Base-by-base conservation (phyloP, 2,797 vertebrate genomes). In the Phalanger gymnotis region DNA sequence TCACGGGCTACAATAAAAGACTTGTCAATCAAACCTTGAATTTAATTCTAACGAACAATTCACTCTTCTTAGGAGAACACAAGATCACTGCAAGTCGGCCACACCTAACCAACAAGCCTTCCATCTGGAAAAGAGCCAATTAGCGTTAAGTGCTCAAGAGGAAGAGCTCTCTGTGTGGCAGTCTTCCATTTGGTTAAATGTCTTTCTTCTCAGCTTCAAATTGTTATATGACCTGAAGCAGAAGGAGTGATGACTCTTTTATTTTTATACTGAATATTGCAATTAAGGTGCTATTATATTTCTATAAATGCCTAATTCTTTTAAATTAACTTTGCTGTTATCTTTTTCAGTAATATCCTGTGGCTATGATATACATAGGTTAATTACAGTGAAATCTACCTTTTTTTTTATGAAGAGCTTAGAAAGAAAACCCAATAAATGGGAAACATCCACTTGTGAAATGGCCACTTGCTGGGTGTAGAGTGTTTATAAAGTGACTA, bases 251-350 rank as follows among this genome's bases (percentile, higher is more conserved):
- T 96, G 73, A 7, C 55, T 53, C 53, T 95, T 51, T 87, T 73
- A 13, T 0, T 92, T 90, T 87, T 90, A 81, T 87, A 94, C 51
- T 0, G 1, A 53, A 90, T 55, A 0, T 0, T 96, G 96, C 93
- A 97, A 96, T 89, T 94, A 95, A 95, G 97, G 57, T 96, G 92
- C 53, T 92, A 16, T 61, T 97, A 95, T 96, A 95, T 95, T 97
- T 61, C 94, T 96, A 56, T 96, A 92, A 40, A 93, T 97, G 55
- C 93, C 93, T 96, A 95, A 95, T 73, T 92, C 27, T 95, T 96
- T 95, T 6, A 0, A 19, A 58, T 93, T 95, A 96, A 87, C 92
- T 92, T 95, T 92, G 61, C 95, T 96, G 93, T 81, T 96, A 96
- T 34, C 95, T 94, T 94, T 73, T 97, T 94, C 93, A 95, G 6